These are phyloP conservation scores for Machimus rusticus DNA, from an alignment of 2,888 invertebrate species.

Conservation along the genomic window DNA sequence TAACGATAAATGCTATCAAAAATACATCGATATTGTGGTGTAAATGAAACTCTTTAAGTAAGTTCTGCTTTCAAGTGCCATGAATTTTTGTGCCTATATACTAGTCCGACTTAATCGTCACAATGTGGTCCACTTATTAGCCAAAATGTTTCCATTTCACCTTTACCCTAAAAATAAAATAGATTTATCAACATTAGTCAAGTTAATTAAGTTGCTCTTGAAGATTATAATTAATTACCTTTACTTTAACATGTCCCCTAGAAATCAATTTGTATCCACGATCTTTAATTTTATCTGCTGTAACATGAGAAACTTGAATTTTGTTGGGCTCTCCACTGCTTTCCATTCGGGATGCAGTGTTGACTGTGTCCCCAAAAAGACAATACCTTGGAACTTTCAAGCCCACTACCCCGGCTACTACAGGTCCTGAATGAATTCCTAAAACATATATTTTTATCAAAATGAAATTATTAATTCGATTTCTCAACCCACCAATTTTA, in stretches of 20 bases:
- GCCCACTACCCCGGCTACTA: constrained; percentile 88
- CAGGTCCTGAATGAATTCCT: constrained; percentile 87
- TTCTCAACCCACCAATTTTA: constrained; percentile 66
- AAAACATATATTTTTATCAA: not conserved
- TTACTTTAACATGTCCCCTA: constrained; percentile 79
- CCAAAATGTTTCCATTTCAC: constrained; percentile 88
- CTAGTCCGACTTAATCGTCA: constrained; percentile 52
- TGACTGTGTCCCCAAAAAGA: constrained; percentile 90
- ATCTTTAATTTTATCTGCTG: constrained; percentile 72
- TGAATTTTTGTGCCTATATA: not conserved
- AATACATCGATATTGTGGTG: not conserved
- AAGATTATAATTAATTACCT: constrained; percentile 65
- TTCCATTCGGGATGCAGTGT: constrained; percentile 92
- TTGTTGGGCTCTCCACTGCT: constrained; percentile 71
- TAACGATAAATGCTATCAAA: not conserved
- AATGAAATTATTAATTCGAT: not conserved
- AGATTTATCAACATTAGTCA: not conserved
- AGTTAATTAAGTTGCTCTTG: not conserved
- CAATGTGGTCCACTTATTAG: constrained; percentile 67
- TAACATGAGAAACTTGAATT: constrained; percentile 79
- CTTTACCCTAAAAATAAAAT: constrained; percentile 74
- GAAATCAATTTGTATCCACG: constrained; percentile 73
- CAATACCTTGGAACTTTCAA: constrained; percentile 85
- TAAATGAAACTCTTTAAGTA: not conserved
- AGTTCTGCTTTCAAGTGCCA: not conserved